These are phyloP conservation scores for Grus americana DNA, from an alignment of 2,113 vertebrate genomes.

Conservation along the genomic window DNA sequence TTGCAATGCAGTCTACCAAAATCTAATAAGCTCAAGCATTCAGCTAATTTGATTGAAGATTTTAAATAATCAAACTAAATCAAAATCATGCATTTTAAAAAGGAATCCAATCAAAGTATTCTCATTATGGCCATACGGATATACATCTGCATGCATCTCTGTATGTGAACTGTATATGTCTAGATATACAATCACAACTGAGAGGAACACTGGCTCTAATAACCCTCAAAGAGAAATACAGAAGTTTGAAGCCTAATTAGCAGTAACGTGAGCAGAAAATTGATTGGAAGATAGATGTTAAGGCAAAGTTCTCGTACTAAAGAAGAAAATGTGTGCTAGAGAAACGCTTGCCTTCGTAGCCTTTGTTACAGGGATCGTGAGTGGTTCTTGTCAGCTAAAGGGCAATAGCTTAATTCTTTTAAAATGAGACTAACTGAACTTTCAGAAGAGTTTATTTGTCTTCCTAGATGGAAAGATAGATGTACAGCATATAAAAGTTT, in stretches of 20 bases:
- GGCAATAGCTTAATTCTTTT: neutral
- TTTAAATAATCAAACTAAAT: conserved; percentile 3
- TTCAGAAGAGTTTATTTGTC: neutral
- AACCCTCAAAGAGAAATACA: neutral
- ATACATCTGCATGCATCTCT: neutral
- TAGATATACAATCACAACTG: neutral
- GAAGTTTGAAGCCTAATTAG: neutral
- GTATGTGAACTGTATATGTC: neutral
- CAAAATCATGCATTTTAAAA: neutral
- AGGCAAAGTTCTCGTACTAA: neutral
- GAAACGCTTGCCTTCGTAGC: accelerated
- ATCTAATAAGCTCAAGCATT: neutral
- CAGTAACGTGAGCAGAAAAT: neutral
- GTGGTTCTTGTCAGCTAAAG: neutral
- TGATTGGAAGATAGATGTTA: neutral
- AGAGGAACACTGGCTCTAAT: neutral
- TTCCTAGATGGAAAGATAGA: neutral
- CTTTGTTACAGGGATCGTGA: neutral
- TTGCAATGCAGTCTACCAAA: neutral
- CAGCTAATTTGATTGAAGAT: neutral
- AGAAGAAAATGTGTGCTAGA: accelerated
- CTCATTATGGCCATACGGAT: neutral
- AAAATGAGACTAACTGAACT: neutral
- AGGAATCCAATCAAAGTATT: neutral
- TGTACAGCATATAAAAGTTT: neutral